Evolutionary conservation across 2,797 vertebrate genomes (phyloP).

Genomic region (Sardinella longiceps): DNA sequence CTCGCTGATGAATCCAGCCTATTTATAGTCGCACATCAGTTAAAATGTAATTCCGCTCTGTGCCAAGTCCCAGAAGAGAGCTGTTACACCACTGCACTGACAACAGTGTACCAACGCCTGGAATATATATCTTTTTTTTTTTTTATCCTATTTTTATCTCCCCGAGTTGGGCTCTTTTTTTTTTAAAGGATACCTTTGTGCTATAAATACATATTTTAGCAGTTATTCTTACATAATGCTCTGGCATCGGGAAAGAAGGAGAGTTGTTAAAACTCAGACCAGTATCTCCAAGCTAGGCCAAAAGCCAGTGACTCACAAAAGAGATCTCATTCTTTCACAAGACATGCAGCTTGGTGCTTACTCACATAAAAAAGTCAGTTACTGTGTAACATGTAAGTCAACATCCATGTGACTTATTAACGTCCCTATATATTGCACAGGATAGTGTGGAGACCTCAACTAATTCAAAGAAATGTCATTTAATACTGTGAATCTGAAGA

Average conservation of each 20-base stretch:
- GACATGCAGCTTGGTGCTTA: not conserved
- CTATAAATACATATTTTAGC: constrained; percentile 18
- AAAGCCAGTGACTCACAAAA: not conserved
- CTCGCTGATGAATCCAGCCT: not conserved
- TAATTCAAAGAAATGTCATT: not conserved
- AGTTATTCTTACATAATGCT: not conserved
- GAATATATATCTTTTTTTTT: not conserved
- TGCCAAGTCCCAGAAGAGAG: not conserved
- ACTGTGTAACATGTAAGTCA: not conserved
- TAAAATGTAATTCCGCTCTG: not conserved
- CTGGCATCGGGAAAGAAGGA: not conserved
- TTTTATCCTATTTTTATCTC: constrained; percentile 20
- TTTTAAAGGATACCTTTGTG: not conserved
- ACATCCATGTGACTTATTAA: not conserved
- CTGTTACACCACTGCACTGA: not conserved
- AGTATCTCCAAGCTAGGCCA: not conserved
- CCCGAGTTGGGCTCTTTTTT: not conserved
- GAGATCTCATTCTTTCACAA: not conserved
- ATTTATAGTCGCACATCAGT: not conserved
- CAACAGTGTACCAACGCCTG: not conserved
- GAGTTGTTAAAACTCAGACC: not conserved
- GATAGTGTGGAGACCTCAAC: not conserved
- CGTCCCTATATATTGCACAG: too few relatives aligned
- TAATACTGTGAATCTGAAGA: not conserved
- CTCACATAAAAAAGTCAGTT: not conserved